These are phyloP conservation scores for Anthophora plumipes DNA, from an alignment of 2,888 invertebrate species.

Conservation along the genomic window DNA sequence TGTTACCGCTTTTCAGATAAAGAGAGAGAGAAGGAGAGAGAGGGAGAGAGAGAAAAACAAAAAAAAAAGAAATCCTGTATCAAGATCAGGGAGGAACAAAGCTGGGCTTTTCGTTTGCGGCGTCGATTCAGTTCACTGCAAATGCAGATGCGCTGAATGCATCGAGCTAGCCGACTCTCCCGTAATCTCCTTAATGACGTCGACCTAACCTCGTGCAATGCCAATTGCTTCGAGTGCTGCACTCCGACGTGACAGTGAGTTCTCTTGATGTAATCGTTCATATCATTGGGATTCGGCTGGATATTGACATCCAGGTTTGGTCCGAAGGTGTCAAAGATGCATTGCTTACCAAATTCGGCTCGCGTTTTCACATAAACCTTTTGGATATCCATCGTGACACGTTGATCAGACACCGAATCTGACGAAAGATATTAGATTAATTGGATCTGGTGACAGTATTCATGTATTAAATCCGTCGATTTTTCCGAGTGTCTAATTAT, in stretches of 20 bases:
- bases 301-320: conserved; percentile 78
- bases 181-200: conserved; percentile 34
- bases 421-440: not conserved
- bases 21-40: not conserved
- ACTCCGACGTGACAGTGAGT: conserved; percentile 88
- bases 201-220: conserved; percentile 89
- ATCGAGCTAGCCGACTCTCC: not conserved
- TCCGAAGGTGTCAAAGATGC: conserved; percentile 89
- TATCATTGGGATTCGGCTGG: conserved; percentile 85
- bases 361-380: conserved; percentile 89
- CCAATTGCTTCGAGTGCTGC: conserved; percentile 88
- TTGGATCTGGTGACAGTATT: not conserved
- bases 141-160: conserved; percentile 29
- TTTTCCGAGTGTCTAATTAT: too few relatives aligned
- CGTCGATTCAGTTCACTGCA: conserved; percentile 16
- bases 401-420: not conserved
- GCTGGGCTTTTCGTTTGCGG: conserved; percentile 1
- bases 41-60: too few relatives aligned
- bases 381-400: conserved; percentile 84
- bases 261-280: conserved; percentile 88
- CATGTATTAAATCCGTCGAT: too few relatives aligned
- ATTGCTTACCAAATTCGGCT: conserved; percentile 90
- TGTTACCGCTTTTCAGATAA: not conserved
- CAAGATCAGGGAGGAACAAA: conserved; percentile 22
- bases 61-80: conserved; percentile 19